Evolutionary conservation across 2,113 vertebrate genomes (phyloP).

Genomic region (Eptatretus burgeri): DNA sequence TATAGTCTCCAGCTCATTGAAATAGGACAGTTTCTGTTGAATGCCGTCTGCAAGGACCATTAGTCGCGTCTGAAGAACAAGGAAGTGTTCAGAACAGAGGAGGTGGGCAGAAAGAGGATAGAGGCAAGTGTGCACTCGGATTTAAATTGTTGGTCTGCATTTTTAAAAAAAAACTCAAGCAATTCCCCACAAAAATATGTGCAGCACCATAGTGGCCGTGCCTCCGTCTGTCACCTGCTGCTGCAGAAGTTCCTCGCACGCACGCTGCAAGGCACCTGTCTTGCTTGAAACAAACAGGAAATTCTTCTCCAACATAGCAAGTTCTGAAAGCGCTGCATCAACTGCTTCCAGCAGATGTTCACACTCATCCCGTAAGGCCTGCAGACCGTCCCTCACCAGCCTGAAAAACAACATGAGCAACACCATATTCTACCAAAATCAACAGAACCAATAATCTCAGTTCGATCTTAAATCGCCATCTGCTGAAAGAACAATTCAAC

Average conservation of each 20-base stretch:
- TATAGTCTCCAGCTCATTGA: conserved; percentile 80
- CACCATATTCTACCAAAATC: background rate
- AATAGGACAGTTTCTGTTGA: conserved; percentile 90
- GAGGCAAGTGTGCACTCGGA: too few species aligned
- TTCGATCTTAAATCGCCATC: too few species aligned
- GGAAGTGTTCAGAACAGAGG: too few species aligned
- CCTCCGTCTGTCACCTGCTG: conserved; percentile 41
- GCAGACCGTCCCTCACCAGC: conserved; percentile 52
- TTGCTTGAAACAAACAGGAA: conserved; percentile 91
- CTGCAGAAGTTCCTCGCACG: conserved; percentile 77
- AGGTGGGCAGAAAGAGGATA: too few species aligned
- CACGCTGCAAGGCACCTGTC: conserved; percentile 66
- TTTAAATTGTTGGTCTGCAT: too few species aligned
- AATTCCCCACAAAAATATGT: too few species aligned
- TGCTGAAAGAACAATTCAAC: too few species aligned
- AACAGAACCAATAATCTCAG: background rate
- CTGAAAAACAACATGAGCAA: conserved; percentile 22
- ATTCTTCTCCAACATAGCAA: conserved; percentile 73
- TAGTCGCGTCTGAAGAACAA: conserved; percentile 36
- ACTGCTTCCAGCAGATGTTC: conserved; percentile 64
- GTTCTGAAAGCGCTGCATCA: conserved; percentile 43
- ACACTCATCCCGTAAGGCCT: conserved; percentile 76
- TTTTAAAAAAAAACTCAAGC: too few species aligned
- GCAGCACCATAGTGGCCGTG: background rate
- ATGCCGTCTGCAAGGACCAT: conserved; percentile 78